These are phyloP conservation scores for Drosophila kuntzei DNA, from an alignment of 2,888 invertebrate species.

Conservation along the genomic window DNA sequence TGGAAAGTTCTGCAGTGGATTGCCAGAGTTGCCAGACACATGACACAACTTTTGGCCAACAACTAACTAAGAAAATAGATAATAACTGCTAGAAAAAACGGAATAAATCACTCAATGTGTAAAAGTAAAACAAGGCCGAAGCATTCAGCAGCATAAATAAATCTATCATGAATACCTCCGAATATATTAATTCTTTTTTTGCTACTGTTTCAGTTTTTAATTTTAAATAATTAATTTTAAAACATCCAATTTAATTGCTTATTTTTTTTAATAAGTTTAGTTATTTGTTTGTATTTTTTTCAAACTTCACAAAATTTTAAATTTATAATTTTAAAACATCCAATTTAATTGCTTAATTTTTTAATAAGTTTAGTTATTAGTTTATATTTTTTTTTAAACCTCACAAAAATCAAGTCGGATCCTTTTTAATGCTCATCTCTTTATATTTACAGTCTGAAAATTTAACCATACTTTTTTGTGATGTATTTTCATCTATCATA, in stretches of 20 bases:
- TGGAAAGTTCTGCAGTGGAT: slow-evolving; percentile 41
- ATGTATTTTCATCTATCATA: background rate
- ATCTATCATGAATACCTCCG: background rate
- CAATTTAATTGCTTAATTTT: no score
- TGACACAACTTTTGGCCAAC: background rate
- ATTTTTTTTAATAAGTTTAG: no score
- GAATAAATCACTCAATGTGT: slow-evolving; percentile 28
- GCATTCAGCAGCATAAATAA: background rate
- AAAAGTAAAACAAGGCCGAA: background rate
- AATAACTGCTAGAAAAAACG: slow-evolving; percentile 3
- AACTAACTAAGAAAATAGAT: background rate
- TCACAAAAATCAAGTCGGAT: no score
- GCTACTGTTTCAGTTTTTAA: background rate
- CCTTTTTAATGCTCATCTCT: no score
- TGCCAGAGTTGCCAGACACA: slow-evolving; percentile 12
- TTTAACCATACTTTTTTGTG: background rate
- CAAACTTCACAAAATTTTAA: no score
- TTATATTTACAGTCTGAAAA: no score
- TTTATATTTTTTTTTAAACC: no score
- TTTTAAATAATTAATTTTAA: no score
- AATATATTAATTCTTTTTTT: background rate
- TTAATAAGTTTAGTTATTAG: no score
- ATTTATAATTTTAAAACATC: no score
- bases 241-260: no score
- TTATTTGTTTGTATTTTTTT: no score